Evolutionary conservation across 2,797 vertebrate species (phyloP).

Genomic region (Betta splendens): DNA sequence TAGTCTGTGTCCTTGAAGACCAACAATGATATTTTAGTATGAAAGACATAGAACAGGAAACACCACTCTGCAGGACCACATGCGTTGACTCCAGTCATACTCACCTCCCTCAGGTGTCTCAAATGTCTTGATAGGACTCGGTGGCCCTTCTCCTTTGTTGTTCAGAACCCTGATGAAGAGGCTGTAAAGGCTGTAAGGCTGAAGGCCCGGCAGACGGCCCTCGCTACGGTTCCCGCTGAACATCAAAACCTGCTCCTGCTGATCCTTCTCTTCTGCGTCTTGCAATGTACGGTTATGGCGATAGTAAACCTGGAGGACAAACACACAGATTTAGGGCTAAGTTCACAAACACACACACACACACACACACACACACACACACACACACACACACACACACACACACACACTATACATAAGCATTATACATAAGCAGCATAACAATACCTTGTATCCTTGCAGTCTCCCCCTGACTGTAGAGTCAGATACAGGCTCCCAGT

Average conservation of each 20-base stretch:
- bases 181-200: constrained; percentile 89
- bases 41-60: too few species aligned
- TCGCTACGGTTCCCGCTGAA: constrained; percentile 88
- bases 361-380: too few species aligned
- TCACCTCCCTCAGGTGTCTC: constrained; percentile 94
- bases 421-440: too few species aligned
- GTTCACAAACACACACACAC: too few species aligned
- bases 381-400: too few species aligned
- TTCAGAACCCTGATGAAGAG: constrained; percentile 90
- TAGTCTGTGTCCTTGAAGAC: too few species aligned
- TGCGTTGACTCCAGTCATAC: not conserved
- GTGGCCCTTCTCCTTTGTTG: constrained; percentile 91
- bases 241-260: constrained; percentile 84
- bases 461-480: constrained; percentile 87
- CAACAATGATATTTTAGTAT: too few species aligned
- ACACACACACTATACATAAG: not conserved
- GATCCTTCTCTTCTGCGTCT: constrained; percentile 75
- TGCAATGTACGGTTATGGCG: constrained; percentile 82
- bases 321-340: too few species aligned
- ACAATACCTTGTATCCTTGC: constrained; percentile 89
- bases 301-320: constrained; percentile 87
- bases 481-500: constrained; percentile 88
- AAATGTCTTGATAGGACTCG: constrained; percentile 84
- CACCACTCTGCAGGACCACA: not conserved
- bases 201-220: constrained; percentile 87